Percentiles rank a stretch among this genome's conserved stretches.
phyloP scores from a whole-genome alignment of 2,113 vertebrate species.

The Piliocolobus tephrosceles region DNA sequence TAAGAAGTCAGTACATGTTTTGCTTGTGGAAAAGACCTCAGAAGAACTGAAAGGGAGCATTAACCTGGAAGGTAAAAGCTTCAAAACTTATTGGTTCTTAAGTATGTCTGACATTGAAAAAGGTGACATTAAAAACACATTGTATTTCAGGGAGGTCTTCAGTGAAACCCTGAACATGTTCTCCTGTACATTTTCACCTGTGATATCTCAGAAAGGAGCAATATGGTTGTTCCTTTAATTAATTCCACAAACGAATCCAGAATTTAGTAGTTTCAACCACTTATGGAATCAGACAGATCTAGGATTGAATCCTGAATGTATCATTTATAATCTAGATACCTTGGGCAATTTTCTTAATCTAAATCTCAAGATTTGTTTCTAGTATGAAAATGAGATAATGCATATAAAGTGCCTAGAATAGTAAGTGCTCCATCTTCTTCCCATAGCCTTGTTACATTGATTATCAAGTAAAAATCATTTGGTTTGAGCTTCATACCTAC shows the following conservation, averaged over 20 bases:
- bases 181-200: not conserved
- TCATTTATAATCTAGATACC: not conserved
- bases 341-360: not conserved
- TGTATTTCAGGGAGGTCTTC: not conserved
- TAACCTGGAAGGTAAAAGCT: not conserved
- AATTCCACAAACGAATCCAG: slow-evolving; percentile 3
- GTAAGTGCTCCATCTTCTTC: not conserved
- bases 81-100: not conserved
- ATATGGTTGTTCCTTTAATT: not conserved
- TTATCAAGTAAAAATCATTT: not conserved
- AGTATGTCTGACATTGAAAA: not conserved
- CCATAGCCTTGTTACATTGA: not conserved
- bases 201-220: slow-evolving; percentile 7
- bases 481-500: not conserved
- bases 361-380: not conserved
- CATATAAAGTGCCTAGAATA: not conserved
- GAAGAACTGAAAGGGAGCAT: not conserved
- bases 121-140: not conserved
- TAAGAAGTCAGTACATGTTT: slow-evolving; percentile 9
- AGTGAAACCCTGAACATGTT: not conserved
- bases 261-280: slow-evolving; percentile 1
- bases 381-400: not conserved
- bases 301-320: slow-evolving; percentile 9
- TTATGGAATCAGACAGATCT: not conserved
- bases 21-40: slow-evolving; percentile 22